Conservation (phyloP, 2,888 invertebrate genomes). For the Tetanocera ferruginea region DNA sequence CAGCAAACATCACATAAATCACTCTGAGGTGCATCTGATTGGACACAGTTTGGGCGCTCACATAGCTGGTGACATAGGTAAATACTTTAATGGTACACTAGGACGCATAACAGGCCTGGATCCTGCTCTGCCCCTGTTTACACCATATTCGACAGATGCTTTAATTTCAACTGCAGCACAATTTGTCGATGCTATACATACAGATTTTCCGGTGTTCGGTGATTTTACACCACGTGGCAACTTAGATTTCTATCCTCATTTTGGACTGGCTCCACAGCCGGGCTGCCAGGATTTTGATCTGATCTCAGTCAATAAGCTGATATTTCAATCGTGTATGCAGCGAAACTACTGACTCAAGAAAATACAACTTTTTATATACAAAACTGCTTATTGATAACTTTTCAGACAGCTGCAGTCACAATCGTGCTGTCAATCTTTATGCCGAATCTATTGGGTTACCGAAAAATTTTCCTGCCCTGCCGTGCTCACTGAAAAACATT, state of each 20-base stretch:
- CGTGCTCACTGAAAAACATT: constrained; percentile 58
- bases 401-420: constrained; percentile 67
- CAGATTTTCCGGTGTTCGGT: constrained; percentile 65
- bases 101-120: constrained; percentile 67
- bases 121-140: constrained; percentile 68
- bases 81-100: constrained; percentile 62
- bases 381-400: neutral
- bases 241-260: constrained; percentile 68
- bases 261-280: constrained; percentile 63
- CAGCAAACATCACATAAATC: constrained; percentile 52
- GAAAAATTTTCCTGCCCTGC: constrained; percentile 61
- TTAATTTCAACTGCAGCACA: constrained; percentile 57
- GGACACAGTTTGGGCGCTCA: constrained; percentile 69
- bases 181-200: constrained; percentile 68
- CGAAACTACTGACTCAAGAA: neutral
- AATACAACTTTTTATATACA: neutral
- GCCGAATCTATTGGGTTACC: constrained; percentile 65
- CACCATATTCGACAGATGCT: constrained; percentile 57
- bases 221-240: constrained; percentile 63
- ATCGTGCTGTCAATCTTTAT: constrained; percentile 64
- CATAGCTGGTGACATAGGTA: constrained; percentile 62
- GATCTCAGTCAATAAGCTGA: constrained; percentile 58
- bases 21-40: constrained; percentile 60
- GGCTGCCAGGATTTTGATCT: constrained; percentile 66
- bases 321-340: constrained; percentile 59